Base-by-base conservation (phyloP, 1,140 invertebrate species). In the Venustaconcha ellipsiformis region DNA sequence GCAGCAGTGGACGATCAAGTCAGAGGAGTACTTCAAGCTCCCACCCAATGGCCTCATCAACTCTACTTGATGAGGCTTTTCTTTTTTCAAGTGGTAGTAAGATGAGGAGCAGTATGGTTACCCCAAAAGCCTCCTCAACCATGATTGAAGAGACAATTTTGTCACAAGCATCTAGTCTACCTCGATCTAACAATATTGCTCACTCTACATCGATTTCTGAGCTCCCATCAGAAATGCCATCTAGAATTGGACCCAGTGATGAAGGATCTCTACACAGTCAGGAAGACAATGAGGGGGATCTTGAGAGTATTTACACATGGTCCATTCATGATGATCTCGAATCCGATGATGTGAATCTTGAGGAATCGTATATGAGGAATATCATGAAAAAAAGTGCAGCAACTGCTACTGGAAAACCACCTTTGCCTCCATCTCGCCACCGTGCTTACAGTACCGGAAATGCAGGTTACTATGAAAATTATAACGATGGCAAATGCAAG, bases 241-340 rank as follows among this genome's bases (percentile, higher is more conserved):
- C 64, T 66, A 67, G 20, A 74, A 71, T 57, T 68, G 74, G 65
- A 62, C 63, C 75, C 75, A 67, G 66, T 69, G 37, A 72, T 72
- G 37, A 37, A 37, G 37, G 37, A 14, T 77, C 75, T 56, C 64
- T 72, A 30, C 72, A 72, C 26, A 18, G 56, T 18, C 69, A 70
- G 14, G 20, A 67, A n/a, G 72, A 67, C 26, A 80, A 78, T 67
- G 71, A 76, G 48, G 77, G 79, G 63, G 80, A 80, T 55, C 74
- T 80, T 71, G 82, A 80, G 57, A 85, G 82, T 76, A 79, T 85
- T 13, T 87, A 84, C 67, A 85, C 81, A 2, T 87, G 84, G 86
- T 86, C 84, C 18, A 78, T 84, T 56, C 80, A 84, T 70, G 83
- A 86, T 37, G 78, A 75, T 56, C 64, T 64, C 72, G 75, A 70